phyloP scores from a whole-genome alignment of 1,140 invertebrate genomes.

The Gryllus bimaculatus region DNA sequence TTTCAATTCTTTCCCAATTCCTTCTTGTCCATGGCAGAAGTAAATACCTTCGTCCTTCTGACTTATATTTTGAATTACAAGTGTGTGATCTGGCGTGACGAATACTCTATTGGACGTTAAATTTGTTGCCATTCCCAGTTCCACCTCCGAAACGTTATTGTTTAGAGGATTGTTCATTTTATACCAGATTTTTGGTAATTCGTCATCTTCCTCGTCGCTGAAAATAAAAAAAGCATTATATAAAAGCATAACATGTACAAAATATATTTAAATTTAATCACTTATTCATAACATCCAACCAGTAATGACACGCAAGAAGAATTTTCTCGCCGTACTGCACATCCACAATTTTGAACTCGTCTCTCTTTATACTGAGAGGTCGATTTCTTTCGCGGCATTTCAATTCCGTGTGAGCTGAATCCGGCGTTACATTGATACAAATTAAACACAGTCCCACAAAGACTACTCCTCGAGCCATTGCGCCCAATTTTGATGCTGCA shows the following conservation, averaged over 20 bases:
- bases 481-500: too few species aligned
- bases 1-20: not conserved
- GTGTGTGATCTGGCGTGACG: constrained; percentile 2
- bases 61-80: not conserved
- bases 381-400: not conserved
- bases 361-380: not conserved
- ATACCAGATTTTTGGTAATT: not conserved
- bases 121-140: not conserved
- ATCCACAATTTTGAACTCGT: not conserved
- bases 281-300: constrained; percentile 1
- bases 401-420: not conserved
- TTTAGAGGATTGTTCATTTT: not conserved
- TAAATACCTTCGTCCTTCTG: not conserved
- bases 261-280: not conserved
- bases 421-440: too few species aligned
- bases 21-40: not conserved
- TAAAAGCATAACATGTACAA: not conserved
- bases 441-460: too few species aligned
- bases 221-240: not conserved
- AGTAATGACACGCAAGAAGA: not conserved
- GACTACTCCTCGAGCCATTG: too few species aligned
- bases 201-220: not conserved
- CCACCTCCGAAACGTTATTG: not conserved
- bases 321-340: not conserved
- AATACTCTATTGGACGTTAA: not conserved